Percentiles rank a stretch among this genome's conserved stretches.
Evolutionary conservation across 2,888 invertebrate genomes (phyloP).

Genomic region (Archips crataeganus): DNA sequence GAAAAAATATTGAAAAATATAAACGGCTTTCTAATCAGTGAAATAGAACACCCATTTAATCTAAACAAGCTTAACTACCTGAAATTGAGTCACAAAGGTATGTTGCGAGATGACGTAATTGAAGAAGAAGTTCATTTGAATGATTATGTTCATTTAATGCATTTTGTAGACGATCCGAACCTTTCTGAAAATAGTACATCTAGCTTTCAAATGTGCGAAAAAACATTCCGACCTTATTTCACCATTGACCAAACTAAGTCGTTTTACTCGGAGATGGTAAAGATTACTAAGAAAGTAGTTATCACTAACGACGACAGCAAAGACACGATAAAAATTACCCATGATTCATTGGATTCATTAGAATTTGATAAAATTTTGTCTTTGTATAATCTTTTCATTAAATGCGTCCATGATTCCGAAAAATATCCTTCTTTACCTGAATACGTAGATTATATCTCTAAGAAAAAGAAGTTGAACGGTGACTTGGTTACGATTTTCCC

Average conservation of each 20-base stretch:
- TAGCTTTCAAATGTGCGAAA: slow-evolving; percentile 46
- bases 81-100: slow-evolving; percentile 51
- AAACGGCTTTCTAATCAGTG: slow-evolving; percentile 53
- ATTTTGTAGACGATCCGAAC: slow-evolving; percentile 41
- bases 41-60: slow-evolving; percentile 53
- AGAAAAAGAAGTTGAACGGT: slow-evolving; percentile 44
- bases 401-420: slow-evolving; percentile 42
- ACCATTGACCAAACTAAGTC: slow-evolving; percentile 49
- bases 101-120: slow-evolving; percentile 48
- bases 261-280: slow-evolving; percentile 51
- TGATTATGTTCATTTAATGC: slow-evolving; percentile 52
- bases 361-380: slow-evolving; percentile 49
- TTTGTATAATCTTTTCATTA: slow-evolving; percentile 45
- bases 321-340: slow-evolving; percentile 44
- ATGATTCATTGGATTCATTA: slow-evolving; percentile 46
- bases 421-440: slow-evolving; percentile 46
- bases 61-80: slow-evolving; percentile 56
- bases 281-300: slow-evolving; percentile 47
- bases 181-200: background rate
- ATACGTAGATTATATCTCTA: slow-evolving; percentile 45
- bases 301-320: slow-evolving; percentile 45
- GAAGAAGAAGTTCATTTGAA: slow-evolving; percentile 51
- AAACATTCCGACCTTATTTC: slow-evolving; percentile 55
- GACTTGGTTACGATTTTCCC: slow-evolving; percentile 48
- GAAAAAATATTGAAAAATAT: slow-evolving; percentile 54